phyloP scores from a whole-genome alignment of 2,888 invertebrate species.

The Reticulitermes lucifugus region DNA sequence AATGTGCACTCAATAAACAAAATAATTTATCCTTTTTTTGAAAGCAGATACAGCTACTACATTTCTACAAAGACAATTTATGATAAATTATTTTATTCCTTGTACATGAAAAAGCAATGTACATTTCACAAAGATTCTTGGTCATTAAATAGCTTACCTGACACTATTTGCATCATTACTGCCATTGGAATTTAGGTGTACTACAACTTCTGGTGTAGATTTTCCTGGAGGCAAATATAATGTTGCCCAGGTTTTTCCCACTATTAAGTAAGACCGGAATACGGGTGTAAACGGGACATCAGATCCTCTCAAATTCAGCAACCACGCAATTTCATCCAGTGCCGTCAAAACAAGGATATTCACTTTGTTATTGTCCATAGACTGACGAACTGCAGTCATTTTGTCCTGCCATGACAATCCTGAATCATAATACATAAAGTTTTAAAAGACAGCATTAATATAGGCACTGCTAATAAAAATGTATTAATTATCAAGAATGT shows the following conservation, averaged over 20 bases:
- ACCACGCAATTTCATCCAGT: slow-evolving; percentile 66
- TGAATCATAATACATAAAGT: slow-evolving; percentile 16
- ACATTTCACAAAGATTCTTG: no score
- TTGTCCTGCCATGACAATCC: slow-evolving; percentile 56
- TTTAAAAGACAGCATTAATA: no score
- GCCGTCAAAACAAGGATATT: slow-evolving; percentile 63
- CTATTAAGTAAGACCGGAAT: slow-evolving; percentile 59
- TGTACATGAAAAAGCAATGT: no score
- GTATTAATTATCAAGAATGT: no score
- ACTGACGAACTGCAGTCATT: slow-evolving; percentile 52
- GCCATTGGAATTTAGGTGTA: slow-evolving; percentile 55
- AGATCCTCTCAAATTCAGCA: slow-evolving; percentile 65
- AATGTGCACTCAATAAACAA: no score
- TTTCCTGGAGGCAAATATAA: slow-evolving; percentile 57
- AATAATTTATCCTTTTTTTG: no score
- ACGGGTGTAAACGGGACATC: slow-evolving; percentile 64
- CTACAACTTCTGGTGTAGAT: slow-evolving; percentile 55
- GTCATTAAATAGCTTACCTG: slow-evolving; percentile 6
- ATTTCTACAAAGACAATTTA: no score
- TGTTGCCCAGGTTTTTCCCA: slow-evolving; percentile 51
- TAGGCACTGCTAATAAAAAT: no score
- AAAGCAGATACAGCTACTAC: no score
- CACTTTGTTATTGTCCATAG: slow-evolving; percentile 53
- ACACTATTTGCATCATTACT: background rate
- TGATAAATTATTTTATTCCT: no score